Evolutionary conservation across 1,140 invertebrate species (phyloP), one percentile per base, ranked within the genome.

Genomic region (Himalopsyche phryganea): DNA sequence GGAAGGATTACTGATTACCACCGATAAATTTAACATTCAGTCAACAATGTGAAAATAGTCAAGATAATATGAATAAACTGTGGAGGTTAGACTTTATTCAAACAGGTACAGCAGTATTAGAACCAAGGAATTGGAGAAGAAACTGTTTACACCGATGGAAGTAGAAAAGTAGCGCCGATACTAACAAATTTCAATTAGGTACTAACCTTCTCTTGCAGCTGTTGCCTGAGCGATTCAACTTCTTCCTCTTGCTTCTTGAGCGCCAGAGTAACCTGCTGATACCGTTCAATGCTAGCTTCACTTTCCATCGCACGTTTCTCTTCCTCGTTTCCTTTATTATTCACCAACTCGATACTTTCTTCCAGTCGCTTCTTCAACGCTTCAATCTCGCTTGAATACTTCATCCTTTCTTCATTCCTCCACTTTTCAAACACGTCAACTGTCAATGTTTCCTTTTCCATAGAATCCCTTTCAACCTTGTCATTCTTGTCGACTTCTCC

Each of bases 361-460:
- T 44, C 50, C 52, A 65, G 68, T 63, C 52, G 67, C 52, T 71
- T 67, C 64, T 74, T 76, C 14, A 72, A 64, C 11, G 67, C 54
- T 50, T 65, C 71, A 64, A 76, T 74, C 73, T 75, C 75, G 67
- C 69, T 68, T 59, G 64, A 72, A 64, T 70, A 77, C 67, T 69
- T 79, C 61, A 64, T 72, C 58, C 70, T 66, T 70, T 77, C 75
- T 54, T 69, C 65, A 56, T 72, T 72, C 68, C 73, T 73, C 71
- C 71, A 76, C 65, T 73, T 68, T 56, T 75, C 70, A 50, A 76
- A 68, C 67, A 71, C 75, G 53, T 72, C 66, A 45, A 73, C 40
- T 19, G 72, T 47, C n/a, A 60, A 54, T 54, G 11, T 35, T 41
- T 5, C 50, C 35, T 28, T 62, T 51, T 65, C 47, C 48, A 10